phyloP scores from a whole-genome alignment of 2,113 vertebrate species.

The Toxostoma redivivum region DNA sequence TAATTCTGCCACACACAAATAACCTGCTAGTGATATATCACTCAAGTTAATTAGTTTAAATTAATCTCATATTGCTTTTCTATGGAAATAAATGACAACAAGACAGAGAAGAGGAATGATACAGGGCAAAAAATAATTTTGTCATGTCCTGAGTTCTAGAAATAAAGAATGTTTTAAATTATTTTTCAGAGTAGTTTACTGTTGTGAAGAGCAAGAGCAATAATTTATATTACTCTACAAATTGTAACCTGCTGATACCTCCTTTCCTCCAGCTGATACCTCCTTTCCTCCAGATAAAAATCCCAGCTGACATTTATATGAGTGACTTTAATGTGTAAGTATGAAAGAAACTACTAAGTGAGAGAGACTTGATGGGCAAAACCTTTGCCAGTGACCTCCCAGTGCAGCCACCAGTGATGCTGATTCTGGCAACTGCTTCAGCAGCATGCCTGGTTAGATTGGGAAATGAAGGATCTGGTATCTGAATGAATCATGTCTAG shows the following conservation, averaged over 20 bases:
- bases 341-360: not conserved
- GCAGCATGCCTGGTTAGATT: not conserved
- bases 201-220: not conserved
- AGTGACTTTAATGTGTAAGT: not conserved
- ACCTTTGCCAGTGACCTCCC: not conserved
- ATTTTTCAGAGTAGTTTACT: not conserved
- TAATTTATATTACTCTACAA: not conserved
- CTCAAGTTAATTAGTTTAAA: not conserved
- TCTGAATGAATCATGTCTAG: not conserved
- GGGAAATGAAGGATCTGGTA: not conserved
- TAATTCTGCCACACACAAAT: not conserved
- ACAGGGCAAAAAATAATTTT: not conserved
- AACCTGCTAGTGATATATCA: not conserved
- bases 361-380: not conserved
- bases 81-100: not conserved
- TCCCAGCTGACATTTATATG: not conserved
- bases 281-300: not conserved
- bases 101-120: not conserved
- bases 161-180: not conserved
- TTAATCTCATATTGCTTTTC: not conserved
- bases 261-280: not conserved
- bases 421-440: not conserved
- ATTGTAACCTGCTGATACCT: not conserved
- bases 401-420: fast-evolving
- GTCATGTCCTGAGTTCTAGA: not conserved